Evolutionary conservation across 2,888 invertebrate genomes (phyloP).

Genomic region (Aporophyla nigra): DNA sequence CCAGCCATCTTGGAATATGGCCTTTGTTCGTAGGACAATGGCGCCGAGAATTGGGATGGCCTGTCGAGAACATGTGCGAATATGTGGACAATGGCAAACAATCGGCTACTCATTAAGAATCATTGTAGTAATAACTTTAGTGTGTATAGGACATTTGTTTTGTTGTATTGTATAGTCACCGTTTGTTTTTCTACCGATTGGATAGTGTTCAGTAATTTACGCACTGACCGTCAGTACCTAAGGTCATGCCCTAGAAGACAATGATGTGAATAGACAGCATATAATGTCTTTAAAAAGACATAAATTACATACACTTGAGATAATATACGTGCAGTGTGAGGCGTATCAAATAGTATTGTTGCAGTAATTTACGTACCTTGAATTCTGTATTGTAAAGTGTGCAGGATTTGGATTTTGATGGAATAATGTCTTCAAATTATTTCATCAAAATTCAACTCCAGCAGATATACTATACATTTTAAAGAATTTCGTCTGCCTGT

Average conservation of each 20-base stretch:
- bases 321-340: slow-evolving; percentile 25
- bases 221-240: slow-evolving; percentile 36
- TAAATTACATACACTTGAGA: slow-evolving; percentile 40
- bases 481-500: background rate
- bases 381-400: slow-evolving; percentile 5
- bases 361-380: slow-evolving; percentile 34
- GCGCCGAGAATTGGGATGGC: slow-evolving; percentile 83
- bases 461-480: background rate
- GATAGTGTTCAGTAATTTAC: slow-evolving; percentile 51
- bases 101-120: slow-evolving; percentile 76
- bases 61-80: slow-evolving; percentile 77
- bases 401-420: slow-evolving; percentile 3
- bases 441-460: background rate
- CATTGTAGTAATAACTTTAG: slow-evolving; percentile 67
- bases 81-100: slow-evolving; percentile 81
- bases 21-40: slow-evolving; percentile 85
- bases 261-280: slow-evolving; percentile 47
- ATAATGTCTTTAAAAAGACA: slow-evolving; percentile 25
- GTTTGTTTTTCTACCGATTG: slow-evolving; percentile 52
- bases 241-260: slow-evolving; percentile 49
- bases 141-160: slow-evolving; percentile 64
- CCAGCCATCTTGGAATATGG: slow-evolving; percentile 76
- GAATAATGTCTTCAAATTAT: slow-evolving; percentile 7
- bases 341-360: slow-evolving; percentile 19
- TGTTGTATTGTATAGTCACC: slow-evolving; percentile 49